Evolutionary conservation across 2,113 vertebrate species (phyloP).

Genomic region (Phyllostomus discolor): DNA sequence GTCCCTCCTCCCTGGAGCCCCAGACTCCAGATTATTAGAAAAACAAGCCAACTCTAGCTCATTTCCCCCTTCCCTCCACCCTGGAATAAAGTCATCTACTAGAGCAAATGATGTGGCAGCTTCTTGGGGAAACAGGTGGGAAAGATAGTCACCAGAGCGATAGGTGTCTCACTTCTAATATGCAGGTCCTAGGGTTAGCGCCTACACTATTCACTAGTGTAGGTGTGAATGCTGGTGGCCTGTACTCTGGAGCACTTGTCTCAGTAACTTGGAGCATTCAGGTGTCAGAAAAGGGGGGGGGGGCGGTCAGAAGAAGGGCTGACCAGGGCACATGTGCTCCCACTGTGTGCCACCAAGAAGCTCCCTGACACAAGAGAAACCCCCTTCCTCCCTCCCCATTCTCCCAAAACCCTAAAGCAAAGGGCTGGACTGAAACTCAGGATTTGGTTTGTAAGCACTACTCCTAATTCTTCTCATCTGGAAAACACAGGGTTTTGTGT

Average conservation of each 20-base stretch:
- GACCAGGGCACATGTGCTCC: background rate
- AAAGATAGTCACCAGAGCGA: background rate
- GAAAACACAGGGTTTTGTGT: background rate
- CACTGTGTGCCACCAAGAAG: background rate
- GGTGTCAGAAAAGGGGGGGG: background rate
- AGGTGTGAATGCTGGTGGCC: background rate
- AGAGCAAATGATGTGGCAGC: background rate
- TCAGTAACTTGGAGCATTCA: background rate
- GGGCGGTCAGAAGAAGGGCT: background rate
- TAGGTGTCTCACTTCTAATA: background rate
- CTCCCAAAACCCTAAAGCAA: background rate
- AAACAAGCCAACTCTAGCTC: background rate
- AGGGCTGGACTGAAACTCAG: background rate
- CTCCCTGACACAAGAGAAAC: background rate
- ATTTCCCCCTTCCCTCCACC: no score
- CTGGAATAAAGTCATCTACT: conserved; percentile 41
- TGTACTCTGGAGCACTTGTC: background rate
- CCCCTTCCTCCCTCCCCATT: background rate
- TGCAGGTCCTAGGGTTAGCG: background rate
- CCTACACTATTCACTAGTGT: background rate
- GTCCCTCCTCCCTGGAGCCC: background rate
- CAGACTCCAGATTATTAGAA: background rate
- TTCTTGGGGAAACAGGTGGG: background rate
- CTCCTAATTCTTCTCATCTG: background rate
- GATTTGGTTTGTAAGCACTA: background rate